Conservation (phyloP, 2,797 vertebrate species). For the Anguilla obscura region DNA sequence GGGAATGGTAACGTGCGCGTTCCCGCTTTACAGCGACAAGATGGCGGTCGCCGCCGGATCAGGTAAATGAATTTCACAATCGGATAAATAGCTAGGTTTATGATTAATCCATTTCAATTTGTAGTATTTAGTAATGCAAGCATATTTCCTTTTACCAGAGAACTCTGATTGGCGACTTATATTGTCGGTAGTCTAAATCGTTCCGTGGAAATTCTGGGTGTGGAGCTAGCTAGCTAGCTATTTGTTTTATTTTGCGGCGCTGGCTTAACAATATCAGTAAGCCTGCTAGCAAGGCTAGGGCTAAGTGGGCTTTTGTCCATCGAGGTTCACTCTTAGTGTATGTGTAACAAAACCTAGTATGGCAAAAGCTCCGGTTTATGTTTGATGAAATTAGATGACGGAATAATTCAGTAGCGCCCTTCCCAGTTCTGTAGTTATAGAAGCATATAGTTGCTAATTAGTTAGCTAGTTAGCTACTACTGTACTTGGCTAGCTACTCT, state of each 20-base stretch:
- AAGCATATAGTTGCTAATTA: neutral
- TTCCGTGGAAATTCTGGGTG: neutral
- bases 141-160: neutral
- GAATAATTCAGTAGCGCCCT: neutral
- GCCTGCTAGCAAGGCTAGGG: neutral
- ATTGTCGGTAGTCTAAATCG: neutral
- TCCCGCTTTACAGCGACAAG: constrained; percentile 70
- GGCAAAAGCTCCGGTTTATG: neutral
- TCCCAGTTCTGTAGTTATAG: neutral
- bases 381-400: neutral
- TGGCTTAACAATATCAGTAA: neutral
- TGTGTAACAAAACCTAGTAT: neutral
- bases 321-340: neutral
- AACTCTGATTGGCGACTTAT: neutral
- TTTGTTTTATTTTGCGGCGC: constrained; percentile 16
- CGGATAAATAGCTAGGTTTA: constrained; percentile 42
- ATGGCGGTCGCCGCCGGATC: constrained; percentile 81
- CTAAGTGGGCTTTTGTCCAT: neutral
- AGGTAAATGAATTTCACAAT: constrained; percentile 63
- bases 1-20: constrained; percentile 62
- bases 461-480: neutral
- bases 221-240: neutral
- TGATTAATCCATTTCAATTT: constrained; percentile 16
- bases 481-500: neutral
- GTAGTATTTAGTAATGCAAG: neutral